Conservation (phyloP, 1,140 invertebrate species). For the Sitobion miscanthi region DNA sequence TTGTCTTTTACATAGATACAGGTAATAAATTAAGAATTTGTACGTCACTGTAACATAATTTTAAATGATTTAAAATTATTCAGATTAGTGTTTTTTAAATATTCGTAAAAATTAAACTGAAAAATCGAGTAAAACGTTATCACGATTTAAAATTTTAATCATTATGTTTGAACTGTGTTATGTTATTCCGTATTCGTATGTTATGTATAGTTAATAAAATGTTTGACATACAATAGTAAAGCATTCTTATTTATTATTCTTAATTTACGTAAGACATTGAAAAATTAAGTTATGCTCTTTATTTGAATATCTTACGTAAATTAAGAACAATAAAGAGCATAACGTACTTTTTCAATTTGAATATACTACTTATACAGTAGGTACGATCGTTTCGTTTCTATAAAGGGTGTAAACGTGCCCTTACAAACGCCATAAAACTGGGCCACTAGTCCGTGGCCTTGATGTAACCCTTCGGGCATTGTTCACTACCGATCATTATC, state of each 20-base stretch:
- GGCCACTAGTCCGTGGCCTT: constrained; percentile 55
- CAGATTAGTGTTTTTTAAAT: too few species aligned
- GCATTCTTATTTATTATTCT: background rate
- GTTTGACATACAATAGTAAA: background rate
- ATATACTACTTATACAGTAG: background rate
- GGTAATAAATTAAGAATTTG: too few species aligned
- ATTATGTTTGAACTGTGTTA: too few species aligned
- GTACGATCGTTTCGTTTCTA: background rate
- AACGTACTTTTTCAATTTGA: background rate
- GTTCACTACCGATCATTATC: constrained; percentile 20
- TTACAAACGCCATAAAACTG: constrained; percentile 47
- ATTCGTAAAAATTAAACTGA: too few species aligned
- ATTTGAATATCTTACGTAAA: too few species aligned
- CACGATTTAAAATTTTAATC: too few species aligned
- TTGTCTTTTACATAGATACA: too few species aligned
- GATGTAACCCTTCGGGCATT: constrained; percentile 48
- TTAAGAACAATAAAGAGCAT: background rate
- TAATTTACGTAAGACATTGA: too few species aligned
- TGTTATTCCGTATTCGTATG: background rate
- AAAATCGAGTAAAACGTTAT: too few species aligned
- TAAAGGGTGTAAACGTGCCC: constrained; percentile 49
- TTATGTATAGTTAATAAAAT: background rate
- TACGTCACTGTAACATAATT: too few species aligned
- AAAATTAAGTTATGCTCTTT: too few species aligned
- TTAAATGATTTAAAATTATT: too few species aligned